Base-by-base conservation (phyloP, 2,888 invertebrate genomes). In the Apamea monoglypha region DNA sequence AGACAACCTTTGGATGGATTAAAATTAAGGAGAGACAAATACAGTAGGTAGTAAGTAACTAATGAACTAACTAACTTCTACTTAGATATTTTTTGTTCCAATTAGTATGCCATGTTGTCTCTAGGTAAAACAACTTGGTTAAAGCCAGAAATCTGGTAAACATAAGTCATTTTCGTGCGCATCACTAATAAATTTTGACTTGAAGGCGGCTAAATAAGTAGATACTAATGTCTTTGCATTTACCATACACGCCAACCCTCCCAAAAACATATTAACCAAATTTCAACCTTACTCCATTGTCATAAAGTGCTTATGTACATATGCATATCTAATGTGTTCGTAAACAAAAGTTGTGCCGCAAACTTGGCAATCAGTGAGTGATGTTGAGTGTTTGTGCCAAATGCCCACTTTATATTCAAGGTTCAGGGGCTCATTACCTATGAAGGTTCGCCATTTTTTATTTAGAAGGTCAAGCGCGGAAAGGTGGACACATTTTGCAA, bases 341-440 rank as follows among this genome's bases (percentile, higher is more conserved):
- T 76, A 75, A 90, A 82, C 76, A 80, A 87, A 88, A 87, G 66
- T 85, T 87, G 73, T 72, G 64, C 81, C 80, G 29, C 87, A 79
- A 89, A 81, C 85, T 88, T 87, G 80, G 83, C 88, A 89, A 87
- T 87, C 87, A 87, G 82, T 73, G 80, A 87, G 84, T 74, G 80
- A 89, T 84, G 87, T 83, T 74, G 87, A 72, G 80, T 82, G 87
- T 88, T 88, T 88, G 82, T 89, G 87, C 87, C 89, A 88, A 88
- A 87, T 83, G 72, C 81, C 77, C 85, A 85, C 89, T 89, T 88
- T 89, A 81, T 87, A 88, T 88, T 88, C 89, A 89, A 89, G 89
- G 85, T 82, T 83, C 79, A 56, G 73, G 73, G 29, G 56, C 75
- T 88, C 85, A 79, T 89, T 88, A 81, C 85, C 81, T 85, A 87